phyloP scores from a whole-genome alignment of 2,797 vertebrate genomes.

The Pangasius macronema region DNA sequence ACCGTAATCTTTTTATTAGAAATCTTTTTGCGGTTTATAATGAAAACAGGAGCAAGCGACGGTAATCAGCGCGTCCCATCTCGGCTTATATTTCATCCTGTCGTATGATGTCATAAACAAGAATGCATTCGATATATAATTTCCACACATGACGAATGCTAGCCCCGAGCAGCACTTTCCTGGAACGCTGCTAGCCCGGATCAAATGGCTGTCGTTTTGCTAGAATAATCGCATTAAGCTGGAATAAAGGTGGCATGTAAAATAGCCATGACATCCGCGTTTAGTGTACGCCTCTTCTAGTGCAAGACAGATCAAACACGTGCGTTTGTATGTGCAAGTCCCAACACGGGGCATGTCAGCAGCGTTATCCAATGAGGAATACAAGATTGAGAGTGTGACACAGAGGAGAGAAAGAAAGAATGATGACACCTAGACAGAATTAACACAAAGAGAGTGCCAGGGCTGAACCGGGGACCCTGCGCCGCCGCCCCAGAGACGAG shows the following conservation, averaged over 20 bases:
- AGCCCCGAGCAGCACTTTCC: constrained; percentile 68
- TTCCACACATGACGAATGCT: constrained; percentile 81
- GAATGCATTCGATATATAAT: constrained; percentile 80
- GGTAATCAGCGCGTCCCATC: constrained; percentile 80
- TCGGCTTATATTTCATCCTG: constrained; percentile 82
- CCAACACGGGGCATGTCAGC: constrained; percentile 41
- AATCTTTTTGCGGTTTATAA: constrained; percentile 79
- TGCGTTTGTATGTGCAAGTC: constrained; percentile 45
- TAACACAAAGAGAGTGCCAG: constrained; percentile 42
- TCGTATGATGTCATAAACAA: constrained; percentile 82
- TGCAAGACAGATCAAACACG: constrained; percentile 65
- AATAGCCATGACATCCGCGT: constrained; percentile 45
- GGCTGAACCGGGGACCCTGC: constrained; percentile 29
- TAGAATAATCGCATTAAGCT: constrained; percentile 73
- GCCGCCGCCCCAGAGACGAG: constrained; percentile 56
- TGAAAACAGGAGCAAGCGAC: constrained; percentile 81
- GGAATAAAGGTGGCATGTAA: constrained; percentile 55
- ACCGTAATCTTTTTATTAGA: constrained; percentile 84
- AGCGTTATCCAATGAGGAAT: constrained; percentile 17
- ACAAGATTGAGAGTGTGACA: constrained; percentile 53
- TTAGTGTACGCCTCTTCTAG: constrained; percentile 33
- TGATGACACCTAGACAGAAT: constrained; percentile 57
- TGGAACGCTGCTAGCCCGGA: constrained; percentile 74
- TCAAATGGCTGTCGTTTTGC: constrained; percentile 74
- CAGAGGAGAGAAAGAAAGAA: constrained; percentile 49